A percentile compares a stretch with the other conserved stretches of the same genome.
phyloP scores from a whole-genome alignment of 2,113 vertebrate genomes.

The Neogobius melanostomus region DNA sequence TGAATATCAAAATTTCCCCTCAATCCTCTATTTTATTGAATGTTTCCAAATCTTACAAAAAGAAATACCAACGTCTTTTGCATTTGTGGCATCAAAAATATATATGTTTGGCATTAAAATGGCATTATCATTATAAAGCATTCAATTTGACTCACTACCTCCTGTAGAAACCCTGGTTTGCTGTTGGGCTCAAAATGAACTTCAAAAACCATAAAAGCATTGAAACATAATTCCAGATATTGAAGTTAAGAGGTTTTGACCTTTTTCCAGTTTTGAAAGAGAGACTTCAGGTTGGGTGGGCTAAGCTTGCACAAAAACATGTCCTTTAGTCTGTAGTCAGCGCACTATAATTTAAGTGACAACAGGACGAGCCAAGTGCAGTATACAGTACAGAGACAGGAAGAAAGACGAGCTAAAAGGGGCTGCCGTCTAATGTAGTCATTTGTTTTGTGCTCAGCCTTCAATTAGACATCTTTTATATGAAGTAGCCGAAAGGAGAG shows the following conservation, averaged over 20 bases:
- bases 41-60: too few species aligned
- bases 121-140: too few species aligned
- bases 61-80: too few species aligned
- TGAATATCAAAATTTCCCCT: too few species aligned
- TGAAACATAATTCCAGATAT: too few species aligned
- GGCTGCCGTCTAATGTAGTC: constrained; percentile 59
- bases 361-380: constrained; percentile 47
- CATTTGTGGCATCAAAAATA: too few species aligned
- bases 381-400: constrained; percentile 45
- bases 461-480: constrained; percentile 66
- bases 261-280: not conserved
- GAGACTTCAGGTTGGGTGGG: constrained; percentile 3
- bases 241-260: not conserved
- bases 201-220: too few species aligned
- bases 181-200: too few species aligned
- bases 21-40: too few species aligned
- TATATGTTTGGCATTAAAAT: too few species aligned
- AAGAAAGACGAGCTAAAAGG: constrained; percentile 57
- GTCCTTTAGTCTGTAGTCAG: constrained; percentile 35
- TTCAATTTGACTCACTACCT: too few species aligned
- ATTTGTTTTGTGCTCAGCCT: constrained; percentile 70
- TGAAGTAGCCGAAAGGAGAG: constrained; percentile 46
- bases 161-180: too few species aligned
- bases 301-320: constrained; percentile 18
- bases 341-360: constrained; percentile 60